Evolutionary conservation across 2,797 vertebrate species (phyloP).

Genomic region (Salarias fasciatus): DNA sequence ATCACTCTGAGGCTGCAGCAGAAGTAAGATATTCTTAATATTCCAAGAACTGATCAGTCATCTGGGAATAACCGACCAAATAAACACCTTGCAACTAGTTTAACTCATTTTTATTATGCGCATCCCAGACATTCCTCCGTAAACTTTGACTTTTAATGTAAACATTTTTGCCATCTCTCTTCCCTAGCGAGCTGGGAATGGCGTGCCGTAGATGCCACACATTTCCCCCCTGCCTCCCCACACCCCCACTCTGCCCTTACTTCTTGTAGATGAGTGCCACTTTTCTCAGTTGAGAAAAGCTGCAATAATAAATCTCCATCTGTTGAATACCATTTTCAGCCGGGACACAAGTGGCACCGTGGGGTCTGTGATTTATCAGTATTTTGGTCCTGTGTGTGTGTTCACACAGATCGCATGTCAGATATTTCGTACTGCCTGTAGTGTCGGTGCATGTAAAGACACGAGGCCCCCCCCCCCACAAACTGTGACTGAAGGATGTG

Average conservation of each 20-base stretch:
- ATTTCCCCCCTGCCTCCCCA: constrained; percentile 49
- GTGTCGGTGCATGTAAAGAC: constrained; percentile 12
- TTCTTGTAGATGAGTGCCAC: constrained; percentile 68
- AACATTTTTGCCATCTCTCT: constrained; percentile 63
- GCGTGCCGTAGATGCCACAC: constrained; percentile 77
- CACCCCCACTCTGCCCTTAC: constrained; percentile 68
- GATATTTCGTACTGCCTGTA: constrained; percentile 18
- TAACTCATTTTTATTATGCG: too few species aligned
- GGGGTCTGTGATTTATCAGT: constrained; percentile 33
- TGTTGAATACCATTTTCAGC: constrained; percentile 46
- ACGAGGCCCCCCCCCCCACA: too few species aligned
- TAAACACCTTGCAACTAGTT: too few species aligned
- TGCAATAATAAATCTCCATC: constrained; percentile 41
- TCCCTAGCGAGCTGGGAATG: constrained; percentile 44
- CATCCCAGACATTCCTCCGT: constrained; percentile 9
- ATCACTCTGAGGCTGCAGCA: not conserved
- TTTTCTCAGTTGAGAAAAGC: constrained; percentile 67
- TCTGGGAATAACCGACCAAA: too few species aligned
- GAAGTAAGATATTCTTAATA: not conserved
- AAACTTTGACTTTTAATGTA: constrained; percentile 57
- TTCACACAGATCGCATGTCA: constrained; percentile 38
- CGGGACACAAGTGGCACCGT: constrained; percentile 46
- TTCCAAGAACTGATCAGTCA: not conserved
- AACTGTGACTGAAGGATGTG: too few species aligned
- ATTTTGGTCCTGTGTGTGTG: constrained; percentile 47